phyloP scores from a whole-genome alignment of 2,888 invertebrate genomes.

The Caenorhabditis wallacei region DNA sequence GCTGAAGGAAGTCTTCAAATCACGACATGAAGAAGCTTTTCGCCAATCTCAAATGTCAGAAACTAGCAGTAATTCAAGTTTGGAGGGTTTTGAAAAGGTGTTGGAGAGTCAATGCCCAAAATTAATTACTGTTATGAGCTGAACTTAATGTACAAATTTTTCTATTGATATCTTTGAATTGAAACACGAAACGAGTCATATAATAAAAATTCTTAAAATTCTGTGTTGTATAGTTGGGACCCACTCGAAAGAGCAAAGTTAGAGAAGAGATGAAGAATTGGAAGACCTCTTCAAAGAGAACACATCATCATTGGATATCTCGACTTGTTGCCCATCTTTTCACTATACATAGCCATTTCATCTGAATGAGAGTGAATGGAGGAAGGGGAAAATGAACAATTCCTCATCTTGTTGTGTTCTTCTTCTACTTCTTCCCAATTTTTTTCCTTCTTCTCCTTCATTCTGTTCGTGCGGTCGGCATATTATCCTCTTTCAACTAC shows the following conservation, averaged over 20 bases:
- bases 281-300: background rate
- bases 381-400: constrained; percentile 25
- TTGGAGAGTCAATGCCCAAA: constrained; percentile 12
- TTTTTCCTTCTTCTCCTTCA: constrained; percentile 17
- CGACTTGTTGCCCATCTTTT: constrained; percentile 39
- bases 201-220: constrained; percentile 7
- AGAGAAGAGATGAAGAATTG: constrained; percentile 4
- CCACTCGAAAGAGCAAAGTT: background rate
- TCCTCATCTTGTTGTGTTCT: constrained; percentile 42
- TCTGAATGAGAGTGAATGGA: constrained; percentile 8
- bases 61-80: constrained; percentile 2
- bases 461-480: constrained; percentile 31
- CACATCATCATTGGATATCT: constrained; percentile 7
- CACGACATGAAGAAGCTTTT: constrained; percentile 7
- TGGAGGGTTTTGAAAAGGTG: constrained; percentile 20
- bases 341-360: constrained; percentile 39
- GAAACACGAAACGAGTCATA: constrained; percentile 17
- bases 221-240: background rate
- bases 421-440: constrained; percentile 13
- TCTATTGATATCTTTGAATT: background rate
- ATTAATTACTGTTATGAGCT: constrained; percentile 25
- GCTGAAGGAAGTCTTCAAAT: constrained; percentile 47
- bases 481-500: constrained; percentile 41
- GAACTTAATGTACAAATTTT: background rate
- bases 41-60: constrained; percentile 12